phyloP scores from a whole-genome alignment of 1,140 invertebrate species.

The Pygmarrhopalites habei region DNA sequence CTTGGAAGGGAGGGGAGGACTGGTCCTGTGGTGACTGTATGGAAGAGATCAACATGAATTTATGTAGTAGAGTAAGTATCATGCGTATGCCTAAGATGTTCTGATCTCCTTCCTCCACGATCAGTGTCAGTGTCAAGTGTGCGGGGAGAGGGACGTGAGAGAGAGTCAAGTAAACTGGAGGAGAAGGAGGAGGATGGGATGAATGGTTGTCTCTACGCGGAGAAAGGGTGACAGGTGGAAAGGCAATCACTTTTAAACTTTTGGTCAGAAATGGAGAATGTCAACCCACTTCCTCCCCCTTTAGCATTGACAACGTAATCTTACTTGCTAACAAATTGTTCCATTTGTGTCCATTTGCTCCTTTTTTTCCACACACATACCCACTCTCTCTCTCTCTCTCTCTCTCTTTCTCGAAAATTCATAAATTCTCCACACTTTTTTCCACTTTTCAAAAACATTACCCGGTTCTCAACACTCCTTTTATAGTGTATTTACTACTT shows the following conservation, averaged over 20 bases:
- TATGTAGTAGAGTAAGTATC: background rate
- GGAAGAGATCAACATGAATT: constrained; percentile 11
- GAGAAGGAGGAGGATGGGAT: background rate
- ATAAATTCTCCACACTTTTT: too few species aligned
- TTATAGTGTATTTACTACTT: too few species aligned
- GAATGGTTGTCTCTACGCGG: background rate
- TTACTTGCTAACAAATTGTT: constrained; percentile 11
- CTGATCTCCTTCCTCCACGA: too few species aligned
- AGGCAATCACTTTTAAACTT: constrained; percentile 11
- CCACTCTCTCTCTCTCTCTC: too few species aligned
- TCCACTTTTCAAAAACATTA: too few species aligned
- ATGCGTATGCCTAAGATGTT: too few species aligned
- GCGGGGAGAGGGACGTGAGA: too few species aligned
- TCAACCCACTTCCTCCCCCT: constrained; percentile 10
- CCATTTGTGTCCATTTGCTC: constrained; percentile 18
- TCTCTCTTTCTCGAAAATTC: background rate
- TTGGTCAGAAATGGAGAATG: constrained; percentile 13
- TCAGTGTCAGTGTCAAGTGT: too few species aligned
- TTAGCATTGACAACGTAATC: constrained; percentile 17
- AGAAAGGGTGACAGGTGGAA: constrained; percentile 15
- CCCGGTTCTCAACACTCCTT: too few species aligned
- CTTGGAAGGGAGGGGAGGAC: too few species aligned
- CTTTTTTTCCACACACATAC: background rate
- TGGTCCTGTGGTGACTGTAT: too few species aligned
- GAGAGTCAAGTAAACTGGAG: too few species aligned